Evolutionary conservation across 2,888 invertebrate genomes (phyloP).

Genomic region (Thecophora atra): DNA sequence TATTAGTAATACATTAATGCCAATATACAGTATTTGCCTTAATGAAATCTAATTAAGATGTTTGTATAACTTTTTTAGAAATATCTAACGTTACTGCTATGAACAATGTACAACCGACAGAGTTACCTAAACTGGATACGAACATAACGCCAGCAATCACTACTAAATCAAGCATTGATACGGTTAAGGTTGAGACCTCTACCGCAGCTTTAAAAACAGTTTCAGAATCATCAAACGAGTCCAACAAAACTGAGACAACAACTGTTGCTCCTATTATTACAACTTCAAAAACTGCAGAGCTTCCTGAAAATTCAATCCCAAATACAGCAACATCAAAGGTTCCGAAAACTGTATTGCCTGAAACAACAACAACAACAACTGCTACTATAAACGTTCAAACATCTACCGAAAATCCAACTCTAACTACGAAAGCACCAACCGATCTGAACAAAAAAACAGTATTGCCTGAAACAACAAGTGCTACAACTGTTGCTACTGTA

Average conservation of each 20-base stretch:
- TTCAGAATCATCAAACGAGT: slow-evolving; percentile 10
- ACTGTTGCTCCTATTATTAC: too few species aligned
- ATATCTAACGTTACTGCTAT: background rate
- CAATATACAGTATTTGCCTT: too few species aligned
- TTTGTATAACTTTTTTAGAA: background rate
- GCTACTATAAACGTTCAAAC: too few species aligned
- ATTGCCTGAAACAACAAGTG: background rate
- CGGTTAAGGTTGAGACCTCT: background rate
- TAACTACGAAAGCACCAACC: background rate
- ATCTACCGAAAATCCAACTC: too few species aligned
- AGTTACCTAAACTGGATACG: background rate
- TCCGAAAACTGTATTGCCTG: too few species aligned
- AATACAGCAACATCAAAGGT: too few species aligned
- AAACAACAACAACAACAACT: background rate
- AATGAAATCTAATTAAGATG: too few species aligned
- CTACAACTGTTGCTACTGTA: slow-evolving; percentile 31
- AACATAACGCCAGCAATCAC: background rate
- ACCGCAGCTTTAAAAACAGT: slow-evolving; percentile 31
- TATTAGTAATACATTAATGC: too few species aligned
- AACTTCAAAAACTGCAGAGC: background rate
- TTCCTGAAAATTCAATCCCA: too few species aligned
- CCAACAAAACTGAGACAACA: background rate
- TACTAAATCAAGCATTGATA: too few species aligned
- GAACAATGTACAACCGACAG: background rate
- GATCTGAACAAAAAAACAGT: too few species aligned